A percentile compares a stretch with the other conserved stretches of the same genome.
These are phyloP conservation scores for Andrena marginata DNA, from an alignment of 2,888 invertebrate species.

Conservation along the genomic window DNA sequence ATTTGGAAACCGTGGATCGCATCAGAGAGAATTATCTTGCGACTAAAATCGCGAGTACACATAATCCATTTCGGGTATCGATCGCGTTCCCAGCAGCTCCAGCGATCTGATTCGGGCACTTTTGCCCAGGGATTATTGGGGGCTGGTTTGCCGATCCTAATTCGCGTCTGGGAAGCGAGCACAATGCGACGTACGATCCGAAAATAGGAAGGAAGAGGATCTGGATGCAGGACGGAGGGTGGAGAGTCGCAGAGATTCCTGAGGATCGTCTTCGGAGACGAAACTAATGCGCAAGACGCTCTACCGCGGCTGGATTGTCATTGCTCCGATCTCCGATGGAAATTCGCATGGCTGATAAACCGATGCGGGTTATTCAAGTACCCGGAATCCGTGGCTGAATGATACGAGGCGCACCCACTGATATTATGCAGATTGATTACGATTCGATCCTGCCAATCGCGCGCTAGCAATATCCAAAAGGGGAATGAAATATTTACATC, in stretches of 20 bases:
- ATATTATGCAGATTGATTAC: slow-evolving; percentile 39
- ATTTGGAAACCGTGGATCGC: background rate
- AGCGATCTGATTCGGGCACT: slow-evolving; percentile 53
- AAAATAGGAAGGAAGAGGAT: slow-evolving; percentile 46
- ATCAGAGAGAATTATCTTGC: background rate
- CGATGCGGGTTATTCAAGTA: slow-evolving; percentile 46
- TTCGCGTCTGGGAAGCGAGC: slow-evolving; percentile 56
- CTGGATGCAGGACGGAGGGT: slow-evolving; percentile 14
- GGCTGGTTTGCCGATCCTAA: slow-evolving; percentile 65
- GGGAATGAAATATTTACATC: slow-evolving; percentile 14
- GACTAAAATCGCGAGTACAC: slow-evolving; percentile 20
- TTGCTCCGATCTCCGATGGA: slow-evolving; percentile 56
- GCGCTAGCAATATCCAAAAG: background rate
- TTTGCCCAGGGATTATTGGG: slow-evolving; percentile 59
- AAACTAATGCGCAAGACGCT: slow-evolving; percentile 46
- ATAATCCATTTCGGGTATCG: slow-evolving; percentile 20
- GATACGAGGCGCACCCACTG: slow-evolving; percentile 26
- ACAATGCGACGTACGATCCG: slow-evolving; percentile 51
- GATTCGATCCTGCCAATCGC: slow-evolving; percentile 17
- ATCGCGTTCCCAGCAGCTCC: slow-evolving; percentile 11
- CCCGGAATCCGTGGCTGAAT: slow-evolving; percentile 33
- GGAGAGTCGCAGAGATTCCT: slow-evolving; percentile 29
- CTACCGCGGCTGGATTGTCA: slow-evolving; percentile 54
- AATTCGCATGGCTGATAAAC: slow-evolving; percentile 62
- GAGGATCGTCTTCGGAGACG: slow-evolving; percentile 27